phyloP scores from a whole-genome alignment of 2,113 vertebrate genomes.

The Campylomormyrus numenius region DNA sequence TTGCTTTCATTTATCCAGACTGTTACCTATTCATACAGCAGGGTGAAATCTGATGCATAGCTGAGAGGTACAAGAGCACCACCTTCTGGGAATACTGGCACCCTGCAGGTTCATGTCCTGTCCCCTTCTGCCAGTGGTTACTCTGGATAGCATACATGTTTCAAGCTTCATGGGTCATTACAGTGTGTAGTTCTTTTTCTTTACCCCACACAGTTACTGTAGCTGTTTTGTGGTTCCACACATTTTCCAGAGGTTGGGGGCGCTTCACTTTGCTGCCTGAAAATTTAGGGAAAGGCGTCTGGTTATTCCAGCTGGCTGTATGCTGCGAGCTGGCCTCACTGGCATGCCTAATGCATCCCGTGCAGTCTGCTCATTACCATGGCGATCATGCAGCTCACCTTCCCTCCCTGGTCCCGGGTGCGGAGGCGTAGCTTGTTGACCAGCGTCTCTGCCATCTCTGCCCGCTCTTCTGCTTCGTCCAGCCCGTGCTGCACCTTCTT shows the following conservation, averaged over 20 bases:
- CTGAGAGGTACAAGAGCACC: not conserved
- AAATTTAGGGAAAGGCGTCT: conserved; percentile 28
- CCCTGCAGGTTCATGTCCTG: not conserved
- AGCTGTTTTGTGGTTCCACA: not conserved
- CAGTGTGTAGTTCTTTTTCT: not conserved
- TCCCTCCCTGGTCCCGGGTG: conserved; percentile 70
- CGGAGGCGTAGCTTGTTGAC: conserved; percentile 81
- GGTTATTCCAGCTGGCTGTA: not conserved
- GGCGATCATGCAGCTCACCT: conserved; percentile 58
- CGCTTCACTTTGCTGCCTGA: conserved; percentile 51
- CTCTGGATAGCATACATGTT: not conserved
- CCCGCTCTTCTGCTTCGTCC: conserved; percentile 79
- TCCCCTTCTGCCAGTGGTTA: not conserved
- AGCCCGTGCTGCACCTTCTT: conserved; percentile 85
- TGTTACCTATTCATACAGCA: not conserved
- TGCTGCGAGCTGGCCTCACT: not conserved
- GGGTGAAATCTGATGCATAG: not conserved
- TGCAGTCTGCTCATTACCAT: not conserved
- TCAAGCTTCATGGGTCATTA: not conserved
- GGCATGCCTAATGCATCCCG: not conserved
- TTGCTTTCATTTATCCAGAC: not conserved
- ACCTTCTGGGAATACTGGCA: not conserved
- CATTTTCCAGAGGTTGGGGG: not conserved
- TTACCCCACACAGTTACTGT: not conserved
- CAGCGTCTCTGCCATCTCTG: conserved; percentile 77